phyloP scores from a whole-genome alignment of 2,797 vertebrate species.

The Poeciliopsis infans region DNA sequence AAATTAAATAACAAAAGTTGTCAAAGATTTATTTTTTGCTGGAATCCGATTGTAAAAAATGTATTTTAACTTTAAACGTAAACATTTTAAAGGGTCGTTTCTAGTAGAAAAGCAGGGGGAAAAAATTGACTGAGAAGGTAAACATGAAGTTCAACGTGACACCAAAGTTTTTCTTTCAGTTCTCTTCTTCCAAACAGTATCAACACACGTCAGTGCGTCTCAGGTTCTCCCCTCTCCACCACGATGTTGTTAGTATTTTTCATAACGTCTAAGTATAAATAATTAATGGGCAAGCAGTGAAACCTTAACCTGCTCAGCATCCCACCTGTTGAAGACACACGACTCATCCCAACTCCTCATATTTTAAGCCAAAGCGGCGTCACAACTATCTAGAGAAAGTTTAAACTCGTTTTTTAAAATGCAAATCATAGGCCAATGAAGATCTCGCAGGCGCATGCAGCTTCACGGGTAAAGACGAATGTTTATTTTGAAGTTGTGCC shows the following conservation, averaged over 20 bases:
- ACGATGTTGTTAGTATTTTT: slow-evolving; percentile 72
- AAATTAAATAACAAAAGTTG: background rate
- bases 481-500: background rate
- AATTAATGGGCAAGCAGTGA: slow-evolving; percentile 78
- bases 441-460: background rate
- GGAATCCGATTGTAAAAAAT: background rate
- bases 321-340: slow-evolving; percentile 75
- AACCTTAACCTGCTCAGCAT: slow-evolving; percentile 69
- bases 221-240: slow-evolving; percentile 37
- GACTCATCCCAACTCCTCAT: background rate
- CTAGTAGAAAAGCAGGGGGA: background rate
- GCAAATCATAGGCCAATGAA: background rate
- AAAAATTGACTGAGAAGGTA: background rate
- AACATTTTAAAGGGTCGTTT: background rate
- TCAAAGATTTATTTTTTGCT: background rate
- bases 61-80: background rate
- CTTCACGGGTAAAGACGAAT: background rate
- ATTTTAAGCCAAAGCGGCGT: background rate
- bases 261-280: slow-evolving; percentile 78
- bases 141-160: slow-evolving; percentile 5
- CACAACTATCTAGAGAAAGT: background rate
- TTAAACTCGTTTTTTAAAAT: background rate
- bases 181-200: slow-evolving; percentile 18
- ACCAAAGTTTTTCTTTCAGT: slow-evolving; percentile 15
- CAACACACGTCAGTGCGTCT: slow-evolving; percentile 35